Base-by-base conservation (phyloP, 2,888 invertebrate species). In the Notodonta dromedarius region DNA sequence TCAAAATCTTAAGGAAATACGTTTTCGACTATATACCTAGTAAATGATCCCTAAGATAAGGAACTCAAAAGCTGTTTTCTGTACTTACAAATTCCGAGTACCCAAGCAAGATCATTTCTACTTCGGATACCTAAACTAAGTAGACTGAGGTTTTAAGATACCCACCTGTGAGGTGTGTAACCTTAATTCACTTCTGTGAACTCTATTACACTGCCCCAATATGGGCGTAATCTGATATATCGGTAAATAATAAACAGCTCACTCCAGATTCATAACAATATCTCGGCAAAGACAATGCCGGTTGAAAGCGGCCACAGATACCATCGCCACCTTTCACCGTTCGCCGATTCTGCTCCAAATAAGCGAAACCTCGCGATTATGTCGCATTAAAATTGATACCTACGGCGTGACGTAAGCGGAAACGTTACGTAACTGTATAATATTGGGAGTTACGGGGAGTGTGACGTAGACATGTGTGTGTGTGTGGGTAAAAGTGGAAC, bases 331-430 rank as follows among this genome's bases (percentile, higher is more conserved):
- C 83, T 83, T 83, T 83, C 83, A 83, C 83, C 76, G 65, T 56
- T 56, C 70, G 66, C 71, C 73, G 74, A 74, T 78, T 75, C 74
- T 81, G 83, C 81, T 81, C 82, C 81, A 80, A 78, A 83, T 83
- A 82, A 76, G 74, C 74, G 73, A 72, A 77, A 74, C 67, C 63
- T 62, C 66, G 68, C 74, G 76, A 78, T 78, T 71, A 77, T 77
- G 78, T 73, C 77, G 76, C 66, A 65, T 71, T 78, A 74, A 79
- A 78, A 69, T 67, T 73, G 70, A 80, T 78, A 77, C 74, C 62
- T 59, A 66, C 73, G 68, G 60, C 62, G 68, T 75, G 74, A 76
- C 76, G 76, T 74, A 76, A 75, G 65, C 24, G 24, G 24, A 24
- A 24, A 24, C 66, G 57, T 76, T 76, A 73, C 61, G 67, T 76